Conservation (phyloP, 2,113 vertebrate species). For the Sinocyclocheilus grahami region DNA sequence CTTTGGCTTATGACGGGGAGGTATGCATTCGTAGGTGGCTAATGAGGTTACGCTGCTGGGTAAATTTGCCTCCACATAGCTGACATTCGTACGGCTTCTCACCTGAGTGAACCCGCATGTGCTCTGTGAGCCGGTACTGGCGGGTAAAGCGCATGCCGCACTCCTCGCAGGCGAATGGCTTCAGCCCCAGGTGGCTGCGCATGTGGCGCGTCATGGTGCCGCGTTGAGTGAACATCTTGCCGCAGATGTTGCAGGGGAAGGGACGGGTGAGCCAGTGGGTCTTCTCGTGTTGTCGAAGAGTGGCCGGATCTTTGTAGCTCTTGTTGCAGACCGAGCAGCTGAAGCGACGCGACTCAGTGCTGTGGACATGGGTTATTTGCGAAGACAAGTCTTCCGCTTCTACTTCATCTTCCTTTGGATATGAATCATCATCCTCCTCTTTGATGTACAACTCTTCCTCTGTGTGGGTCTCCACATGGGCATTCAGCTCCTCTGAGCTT, state of each 20-base stretch:
- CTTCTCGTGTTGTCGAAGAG: slow-evolving; percentile 89
- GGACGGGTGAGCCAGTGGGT: slow-evolving; percentile 89
- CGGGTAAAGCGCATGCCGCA: slow-evolving; percentile 93
- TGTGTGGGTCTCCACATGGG: slow-evolving; percentile 87
- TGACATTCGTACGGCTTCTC: slow-evolving; percentile 95
- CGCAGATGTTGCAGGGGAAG: slow-evolving; percentile 90
- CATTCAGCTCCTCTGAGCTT: slow-evolving; percentile 88
- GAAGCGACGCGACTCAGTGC: slow-evolving; percentile 78
- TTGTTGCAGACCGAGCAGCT: slow-evolving; percentile 89
- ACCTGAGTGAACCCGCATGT: slow-evolving; percentile 92
- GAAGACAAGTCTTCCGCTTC: slow-evolving; percentile 82
- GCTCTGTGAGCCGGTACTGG: slow-evolving; percentile 92
- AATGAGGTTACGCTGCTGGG: slow-evolving; percentile 92
- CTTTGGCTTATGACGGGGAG: slow-evolving; percentile 86
- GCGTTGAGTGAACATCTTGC: slow-evolving; percentile 91
- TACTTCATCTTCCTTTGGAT: slow-evolving; percentile 81
- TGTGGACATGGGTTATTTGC: slow-evolving; percentile 64
- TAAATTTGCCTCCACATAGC: slow-evolving; percentile 90
- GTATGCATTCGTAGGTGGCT: slow-evolving; percentile 93
- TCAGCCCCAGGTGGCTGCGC: slow-evolving; percentile 91
- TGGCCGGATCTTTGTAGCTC: slow-evolving; percentile 90
- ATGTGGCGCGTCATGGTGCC: slow-evolving; percentile 94
- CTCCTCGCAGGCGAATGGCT: slow-evolving; percentile 90
- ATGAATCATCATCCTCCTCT: slow-evolving; percentile 85
- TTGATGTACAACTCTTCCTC: slow-evolving; percentile 88